These are phyloP conservation scores for Battus philenor DNA, from an alignment of 1,140 invertebrate species.

Conservation along the genomic window DNA sequence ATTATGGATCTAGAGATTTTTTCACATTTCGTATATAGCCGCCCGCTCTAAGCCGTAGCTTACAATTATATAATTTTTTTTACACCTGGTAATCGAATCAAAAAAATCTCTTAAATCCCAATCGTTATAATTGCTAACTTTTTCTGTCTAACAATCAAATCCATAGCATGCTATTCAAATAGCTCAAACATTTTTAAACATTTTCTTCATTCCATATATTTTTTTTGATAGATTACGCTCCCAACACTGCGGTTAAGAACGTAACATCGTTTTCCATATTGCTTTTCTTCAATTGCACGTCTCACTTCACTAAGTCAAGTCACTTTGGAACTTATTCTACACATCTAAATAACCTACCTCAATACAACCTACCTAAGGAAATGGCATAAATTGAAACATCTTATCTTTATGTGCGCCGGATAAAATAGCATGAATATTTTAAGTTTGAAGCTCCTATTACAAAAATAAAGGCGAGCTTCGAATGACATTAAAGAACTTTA, in stretches of 20 bases:
- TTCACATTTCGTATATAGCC: too few relatives aligned
- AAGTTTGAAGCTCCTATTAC: constrained; percentile 15
- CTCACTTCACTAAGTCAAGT: constrained; percentile 11
- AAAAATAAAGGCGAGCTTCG: too few relatives aligned
- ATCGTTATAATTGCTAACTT: constrained; percentile 5
- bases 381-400: constrained; percentile 38
- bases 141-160: neutral
- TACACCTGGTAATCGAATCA: too few relatives aligned
- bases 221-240: neutral
- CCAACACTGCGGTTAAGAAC: neutral
- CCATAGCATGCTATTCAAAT: neutral
- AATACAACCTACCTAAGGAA: too few relatives aligned
- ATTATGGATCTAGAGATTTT: constrained; percentile 28
- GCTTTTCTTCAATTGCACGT: constrained; percentile 17
- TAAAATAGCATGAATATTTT: constrained; percentile 12
- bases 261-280: constrained; percentile 4
- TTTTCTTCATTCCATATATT: neutral
- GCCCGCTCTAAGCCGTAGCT: too few relatives aligned
- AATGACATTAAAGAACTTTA: too few relatives aligned
- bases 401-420: constrained; percentile 13
- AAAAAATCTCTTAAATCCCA: constrained; percentile 9
- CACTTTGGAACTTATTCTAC: constrained; percentile 18
- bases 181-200: constrained; percentile 2
- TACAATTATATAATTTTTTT: too few relatives aligned
- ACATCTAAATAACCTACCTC: constrained; percentile 15